Base-by-base conservation (phyloP, 92 coral and sea anemone species). In the Pocillopora meandrina region DNA sequence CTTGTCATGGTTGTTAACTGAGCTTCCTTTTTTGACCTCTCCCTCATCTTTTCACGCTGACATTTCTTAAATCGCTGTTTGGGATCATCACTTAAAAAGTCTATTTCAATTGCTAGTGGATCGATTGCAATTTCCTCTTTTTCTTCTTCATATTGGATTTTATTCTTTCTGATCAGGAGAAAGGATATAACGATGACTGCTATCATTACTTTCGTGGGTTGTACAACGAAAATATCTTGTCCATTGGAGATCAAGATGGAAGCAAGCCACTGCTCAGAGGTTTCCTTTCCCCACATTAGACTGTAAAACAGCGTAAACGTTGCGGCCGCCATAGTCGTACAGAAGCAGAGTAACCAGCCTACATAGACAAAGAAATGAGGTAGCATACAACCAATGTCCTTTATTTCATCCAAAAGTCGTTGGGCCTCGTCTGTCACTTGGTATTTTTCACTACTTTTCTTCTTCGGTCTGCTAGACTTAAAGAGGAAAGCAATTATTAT, bases 301-400 rank as follows among this genome's bases (percentile, higher is more conserved):
- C 95, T 91, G 83, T 91, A 92, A 66, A 90, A 91, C 60, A 92
- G 87, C 0, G 95, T 92, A 79, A 92, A 90, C 18, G 89, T 18
- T 15, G 93, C 93, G 2, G 93, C 88, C 2, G 92, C 76, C 26
- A 85, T 72, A 10, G 88, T 71, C 10, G 88, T 76, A 5, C 56
- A 72, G 31, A 87, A 80, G 76, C 94, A 90, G 66, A 92, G 76
- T 61, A 85, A 72, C 92, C 91, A 92, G 9, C 92, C 95, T n/a
- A 92, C 8, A 84, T 92, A 92, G 11, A 84, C 84, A 52, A 83
- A 91, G 72, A 88, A 89, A 65, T 92, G 95, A 35, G 97, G 95
- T 2, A 93, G 61, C 23, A 74, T 80, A 18, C 83, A 82, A 6
- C 59, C 84, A 3, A 69, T 71, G 5, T 58, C 58, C 9, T 60